Base-by-base conservation (phyloP, 2,888 invertebrate species). In the Caenorhabditis becei region DNA sequence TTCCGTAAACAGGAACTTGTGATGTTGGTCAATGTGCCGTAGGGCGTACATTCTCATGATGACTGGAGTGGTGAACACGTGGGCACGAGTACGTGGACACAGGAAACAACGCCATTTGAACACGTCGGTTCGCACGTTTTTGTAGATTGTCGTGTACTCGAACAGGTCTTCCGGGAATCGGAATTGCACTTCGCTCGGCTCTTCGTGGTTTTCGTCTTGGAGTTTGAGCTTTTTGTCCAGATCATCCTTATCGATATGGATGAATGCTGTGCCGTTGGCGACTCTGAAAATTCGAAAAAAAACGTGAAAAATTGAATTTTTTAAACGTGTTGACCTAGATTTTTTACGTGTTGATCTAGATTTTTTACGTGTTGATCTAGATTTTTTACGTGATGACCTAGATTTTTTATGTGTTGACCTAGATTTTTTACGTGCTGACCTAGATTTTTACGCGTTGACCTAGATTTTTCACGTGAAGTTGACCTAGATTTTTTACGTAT, bases 101-200 rank as follows among this genome's bases (percentile, higher is more conserved):
- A 79, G 63, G 32, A 49, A 63, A 26, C 79, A 79, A 10, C 69
- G 58, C 79, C 79, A 79, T 58, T 69, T 67, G 72, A 56, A 79
- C 24, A 58, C 67, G 44, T 79, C 79, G 7, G 20, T 24, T 11
- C 51, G 41, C 0, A 28, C 0, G 14, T 37, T 72, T 20, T 71
- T 61, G 28, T 18, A 78, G 7, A 59, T 49, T n/a, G 49, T 54
- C 2, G 54, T 47, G 56, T 79, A 79, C 1, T 26, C 35, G 24
- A 79, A 72, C 1, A 79, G 20, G 14, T 78, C 62, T 44, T 37
- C 28, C 0, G 72, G 79, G 51, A 79, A 72, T n/a, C 53, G 41
- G 7, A 66, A 59, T 11, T 18, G 58, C 65, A 10, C 32, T 32
- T 32, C 10, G 5, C 32, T 10, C 35, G 5, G 47, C 23, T 26